These are phyloP conservation scores for Gymnosoma rotundatum DNA, from an alignment of 2,888 invertebrate genomes.

Conservation along the genomic window DNA sequence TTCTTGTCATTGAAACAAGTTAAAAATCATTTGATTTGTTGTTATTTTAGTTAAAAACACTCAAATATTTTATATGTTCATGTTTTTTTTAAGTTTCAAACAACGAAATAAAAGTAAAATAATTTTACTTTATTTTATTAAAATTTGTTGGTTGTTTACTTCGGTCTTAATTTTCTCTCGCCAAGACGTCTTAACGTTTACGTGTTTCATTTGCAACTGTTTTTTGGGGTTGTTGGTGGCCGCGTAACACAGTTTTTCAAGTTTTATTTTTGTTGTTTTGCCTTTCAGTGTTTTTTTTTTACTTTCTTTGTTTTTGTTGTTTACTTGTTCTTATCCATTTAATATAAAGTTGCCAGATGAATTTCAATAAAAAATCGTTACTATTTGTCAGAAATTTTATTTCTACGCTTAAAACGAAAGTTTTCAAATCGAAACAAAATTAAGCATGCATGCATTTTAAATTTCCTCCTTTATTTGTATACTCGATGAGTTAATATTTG, in stretches of 20 bases:
- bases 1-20: too few species aligned
- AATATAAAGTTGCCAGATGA: neutral
- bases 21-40: too few species aligned
- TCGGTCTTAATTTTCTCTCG: neutral
- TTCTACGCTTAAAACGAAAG: too few species aligned
- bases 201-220: slow-evolving; percentile 60
- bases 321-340: neutral
- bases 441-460: too few species aligned
- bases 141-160: neutral
- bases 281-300: slow-evolving; percentile 5
- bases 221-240: slow-evolving; percentile 37
- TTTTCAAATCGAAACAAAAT: too few species aligned
- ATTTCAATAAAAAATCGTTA: too few species aligned
- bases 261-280: slow-evolving; percentile 6
- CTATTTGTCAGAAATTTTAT: too few species aligned
- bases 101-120: neutral
- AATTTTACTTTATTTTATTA: neutral
- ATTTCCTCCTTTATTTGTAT: too few species aligned
- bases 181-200: slow-evolving; percentile 39
- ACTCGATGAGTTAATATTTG: too few species aligned
- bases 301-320: slow-evolving; percentile 26
- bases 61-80: too few species aligned
- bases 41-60: too few species aligned
- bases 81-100: neutral
- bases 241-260: slow-evolving; percentile 47